phyloP scores from a whole-genome alignment of 2,113 vertebrate species.

The Chionis minor region DNA sequence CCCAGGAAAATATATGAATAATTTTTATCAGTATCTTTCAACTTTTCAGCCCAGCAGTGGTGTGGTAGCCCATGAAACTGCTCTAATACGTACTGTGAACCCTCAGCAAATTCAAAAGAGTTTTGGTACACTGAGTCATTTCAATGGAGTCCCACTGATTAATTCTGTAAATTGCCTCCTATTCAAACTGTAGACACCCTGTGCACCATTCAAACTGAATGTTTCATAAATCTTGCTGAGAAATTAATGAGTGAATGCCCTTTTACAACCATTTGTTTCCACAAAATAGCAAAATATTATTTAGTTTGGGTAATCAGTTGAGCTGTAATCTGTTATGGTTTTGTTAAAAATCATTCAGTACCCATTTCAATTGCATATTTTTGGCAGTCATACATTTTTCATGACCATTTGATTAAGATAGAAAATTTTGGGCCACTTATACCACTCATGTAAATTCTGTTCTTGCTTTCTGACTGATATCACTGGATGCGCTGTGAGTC shows the following conservation, averaged over 20 bases:
- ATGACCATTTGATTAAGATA: constrained; percentile 2
- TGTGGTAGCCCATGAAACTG: not conserved
- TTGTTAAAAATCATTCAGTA: not conserved
- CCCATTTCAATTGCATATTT: not conserved
- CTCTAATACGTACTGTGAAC: not conserved
- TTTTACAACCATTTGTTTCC: not conserved
- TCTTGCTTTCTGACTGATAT: not conserved
- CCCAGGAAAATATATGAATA: not conserved
- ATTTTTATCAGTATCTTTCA: not conserved
- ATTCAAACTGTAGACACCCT: not conserved
- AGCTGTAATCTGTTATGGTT: not conserved
- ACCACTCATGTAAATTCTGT: not conserved
- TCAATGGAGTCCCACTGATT: not conserved
- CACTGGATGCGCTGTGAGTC: not conserved
- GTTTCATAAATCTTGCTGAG: not conserved
- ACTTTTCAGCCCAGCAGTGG: not conserved
- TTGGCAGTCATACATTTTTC: constrained; percentile 13
- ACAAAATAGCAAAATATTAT: not conserved
- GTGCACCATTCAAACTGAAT: not conserved
- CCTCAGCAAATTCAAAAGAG: not conserved
- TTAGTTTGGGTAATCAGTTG: not conserved
- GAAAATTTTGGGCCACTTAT: not conserved
- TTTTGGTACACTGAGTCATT: not conserved
- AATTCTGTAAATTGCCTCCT: not conserved
- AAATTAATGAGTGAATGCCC: not conserved